Percentiles rank a stretch among this genome's conserved stretches.
Evolutionary conservation across 2,113 vertebrate species (phyloP).

Genomic region (Entelurus aequoreus): DNA sequence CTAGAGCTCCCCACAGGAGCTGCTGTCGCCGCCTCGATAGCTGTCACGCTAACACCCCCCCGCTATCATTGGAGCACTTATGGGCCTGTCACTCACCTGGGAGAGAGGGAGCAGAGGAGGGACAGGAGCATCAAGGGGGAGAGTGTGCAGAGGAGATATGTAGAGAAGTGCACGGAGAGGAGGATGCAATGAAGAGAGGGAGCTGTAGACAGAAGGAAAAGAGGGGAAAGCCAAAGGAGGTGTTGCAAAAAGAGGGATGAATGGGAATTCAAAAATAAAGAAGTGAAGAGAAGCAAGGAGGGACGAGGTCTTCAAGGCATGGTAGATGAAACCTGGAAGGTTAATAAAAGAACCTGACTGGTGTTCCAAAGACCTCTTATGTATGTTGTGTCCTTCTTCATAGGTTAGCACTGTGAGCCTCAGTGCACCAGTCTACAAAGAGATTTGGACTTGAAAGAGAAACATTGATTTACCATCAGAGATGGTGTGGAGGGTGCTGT

Average conservation of each 20-base stretch:
- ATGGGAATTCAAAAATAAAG: conserved; percentile 25
- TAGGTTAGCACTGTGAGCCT: conserved; percentile 21
- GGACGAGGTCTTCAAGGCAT: conserved; percentile 46
- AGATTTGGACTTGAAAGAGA: conserved; percentile 37
- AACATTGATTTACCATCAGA: conserved; percentile 35
- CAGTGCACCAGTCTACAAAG: conserved; percentile 34
- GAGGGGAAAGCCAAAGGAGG: conserved; percentile 28
- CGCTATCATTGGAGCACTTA: conserved; percentile 73
- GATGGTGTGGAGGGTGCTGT: conserved; percentile 21
- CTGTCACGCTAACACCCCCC: conserved; percentile 70
- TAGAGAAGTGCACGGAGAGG: conserved; percentile 28
- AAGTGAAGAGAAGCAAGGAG: conserved; percentile 25
- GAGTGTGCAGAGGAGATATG: conserved; percentile 56
- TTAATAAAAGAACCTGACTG: conserved; percentile 56
- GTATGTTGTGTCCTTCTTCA: conserved; percentile 25
- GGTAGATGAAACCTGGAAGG: conserved; percentile 47
- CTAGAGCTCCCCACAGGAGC: conserved; percentile 49
- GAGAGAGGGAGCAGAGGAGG: conserved; percentile 36
- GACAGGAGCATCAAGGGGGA: conserved; percentile 30
- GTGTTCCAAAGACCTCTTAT: conserved; percentile 41
- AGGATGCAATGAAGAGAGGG: conserved; percentile 20
- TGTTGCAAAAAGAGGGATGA: conserved; percentile 5
- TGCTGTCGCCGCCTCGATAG: conserved; percentile 60
- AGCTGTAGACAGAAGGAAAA: conserved; percentile 26
- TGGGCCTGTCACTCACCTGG: conserved; percentile 72